Conservation (phyloP, 2,113 vertebrate species). For the Delphinus delphis region DNA sequence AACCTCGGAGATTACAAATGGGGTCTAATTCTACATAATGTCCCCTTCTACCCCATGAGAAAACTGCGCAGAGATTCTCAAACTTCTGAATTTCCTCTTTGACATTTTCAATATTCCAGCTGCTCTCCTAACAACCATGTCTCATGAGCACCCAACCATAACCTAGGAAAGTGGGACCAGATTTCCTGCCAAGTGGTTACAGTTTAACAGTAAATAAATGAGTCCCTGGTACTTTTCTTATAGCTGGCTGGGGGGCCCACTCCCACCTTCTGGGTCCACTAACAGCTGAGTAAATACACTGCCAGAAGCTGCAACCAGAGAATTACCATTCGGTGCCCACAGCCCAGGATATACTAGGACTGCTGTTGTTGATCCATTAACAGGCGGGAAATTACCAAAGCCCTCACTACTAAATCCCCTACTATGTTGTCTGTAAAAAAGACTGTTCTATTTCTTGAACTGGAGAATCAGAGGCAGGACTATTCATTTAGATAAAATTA, state of each 20-base stretch:
- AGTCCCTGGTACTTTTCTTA: constrained; percentile 64
- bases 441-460: not conserved
- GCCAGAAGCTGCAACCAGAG: constrained; percentile 58
- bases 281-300: constrained; percentile 80
- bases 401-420: not conserved
- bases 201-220: constrained; percentile 79
- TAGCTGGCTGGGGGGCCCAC: constrained; percentile 60
- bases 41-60: not conserved
- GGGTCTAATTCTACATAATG: not conserved
- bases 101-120: constrained; percentile 56
- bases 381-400: constrained; percentile 65
- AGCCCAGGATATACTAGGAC: not conserved
- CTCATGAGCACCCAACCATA: constrained; percentile 54
- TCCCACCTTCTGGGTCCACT: constrained; percentile 77
- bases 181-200: constrained; percentile 69
- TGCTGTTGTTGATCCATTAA: constrained; percentile 64
- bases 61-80: constrained; percentile 5
- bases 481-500: not conserved
- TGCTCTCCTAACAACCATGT: constrained; percentile 42
- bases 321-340: constrained; percentile 56
- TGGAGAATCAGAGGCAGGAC: not conserved
- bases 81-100: constrained; percentile 35
- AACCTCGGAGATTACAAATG: not conserved
- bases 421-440: constrained; percentile 40
- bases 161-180: constrained; percentile 72